These are phyloP conservation scores for Hirtodrosophila cameraria DNA, from an alignment of 2,888 invertebrate genomes.

Conservation along the genomic window DNA sequence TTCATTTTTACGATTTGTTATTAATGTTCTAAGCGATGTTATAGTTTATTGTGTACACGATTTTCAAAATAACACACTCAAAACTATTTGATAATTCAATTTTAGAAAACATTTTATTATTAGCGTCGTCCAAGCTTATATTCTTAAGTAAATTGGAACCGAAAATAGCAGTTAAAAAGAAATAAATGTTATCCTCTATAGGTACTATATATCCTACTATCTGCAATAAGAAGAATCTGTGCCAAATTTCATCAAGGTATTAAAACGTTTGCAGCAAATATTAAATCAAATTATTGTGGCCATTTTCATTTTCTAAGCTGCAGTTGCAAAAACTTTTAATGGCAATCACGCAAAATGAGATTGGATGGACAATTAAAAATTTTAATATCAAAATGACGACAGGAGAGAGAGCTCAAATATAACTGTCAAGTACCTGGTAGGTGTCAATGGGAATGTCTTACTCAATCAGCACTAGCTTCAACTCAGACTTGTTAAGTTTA, in stretches of 20 bases:
- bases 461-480: slow-evolving; percentile 57
- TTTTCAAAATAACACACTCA: too few species aligned
- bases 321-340: slow-evolving; percentile 11
- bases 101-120: too few species aligned
- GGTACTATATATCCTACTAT: too few species aligned
- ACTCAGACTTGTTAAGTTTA: slow-evolving; percentile 32
- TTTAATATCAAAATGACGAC: slow-evolving; percentile 7
- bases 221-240: too few species aligned
- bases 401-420: not conserved
- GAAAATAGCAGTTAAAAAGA: too few species aligned
- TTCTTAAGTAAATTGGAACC: too few species aligned
- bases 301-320: not conserved
- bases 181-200: too few species aligned
- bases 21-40: not conserved
- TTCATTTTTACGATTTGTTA: not conserved
- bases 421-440: slow-evolving; percentile 27
- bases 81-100: too few species aligned
- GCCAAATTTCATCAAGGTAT: slow-evolving; percentile 17
- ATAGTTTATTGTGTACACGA: too few species aligned
- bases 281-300: too few species aligned
- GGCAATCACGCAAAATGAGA: slow-evolving; percentile 1
- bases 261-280: not conserved
- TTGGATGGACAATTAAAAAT: slow-evolving; percentile 19
- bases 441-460: slow-evolving; percentile 58
- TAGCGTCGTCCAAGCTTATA: too few species aligned